These are phyloP conservation scores for Stichopus horrens DNA, from an alignment of 53 echinoderm and acorn worm genomes.

Conservation along the genomic window DNA sequence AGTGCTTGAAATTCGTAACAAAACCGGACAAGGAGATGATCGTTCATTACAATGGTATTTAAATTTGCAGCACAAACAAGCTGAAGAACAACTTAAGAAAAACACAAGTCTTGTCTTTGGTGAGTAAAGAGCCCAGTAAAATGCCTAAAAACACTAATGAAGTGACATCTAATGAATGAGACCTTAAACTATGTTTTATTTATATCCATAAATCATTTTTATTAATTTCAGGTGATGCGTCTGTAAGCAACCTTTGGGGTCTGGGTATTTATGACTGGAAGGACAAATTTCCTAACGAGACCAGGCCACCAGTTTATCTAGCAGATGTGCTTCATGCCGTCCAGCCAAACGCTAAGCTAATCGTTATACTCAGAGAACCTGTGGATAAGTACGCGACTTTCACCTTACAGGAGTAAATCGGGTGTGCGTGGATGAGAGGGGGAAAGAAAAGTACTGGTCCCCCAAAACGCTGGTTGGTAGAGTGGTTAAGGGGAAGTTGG, in stretches of 20 bases:
- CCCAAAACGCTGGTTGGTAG: too few relatives aligned
- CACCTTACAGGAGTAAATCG: too few relatives aligned
- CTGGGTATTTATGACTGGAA: slow-evolving; percentile 20
- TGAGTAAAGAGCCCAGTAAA: not conserved
- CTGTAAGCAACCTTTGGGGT: slow-evolving; percentile 17
- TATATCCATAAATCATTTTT: too few relatives aligned
- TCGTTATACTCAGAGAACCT: slow-evolving; percentile 15
- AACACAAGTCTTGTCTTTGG: not conserved
- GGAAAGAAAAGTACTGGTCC: too few relatives aligned
- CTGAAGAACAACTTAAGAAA: not conserved
- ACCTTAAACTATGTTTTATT: not conserved
- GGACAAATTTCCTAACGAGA: not conserved
- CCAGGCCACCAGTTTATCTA: not conserved
- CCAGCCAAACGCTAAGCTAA: slow-evolving; percentile 28
- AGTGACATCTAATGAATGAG: not conserved
- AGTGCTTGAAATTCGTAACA: slow-evolving; percentile 20
- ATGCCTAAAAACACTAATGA: not conserved
- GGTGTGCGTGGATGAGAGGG: too few relatives aligned
- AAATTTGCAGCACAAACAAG: not conserved
- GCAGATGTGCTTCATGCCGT: slow-evolving; percentile 27
- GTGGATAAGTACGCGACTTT: slow-evolving; percentile 12
- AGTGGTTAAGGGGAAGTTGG: too few relatives aligned
- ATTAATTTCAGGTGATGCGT: slow-evolving; percentile 19
- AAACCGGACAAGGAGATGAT: not conserved
- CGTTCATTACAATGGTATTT: slow-evolving; percentile 11